Base-by-base conservation (phyloP, 2,113 vertebrate genomes). In the Helogale parvula region DNA sequence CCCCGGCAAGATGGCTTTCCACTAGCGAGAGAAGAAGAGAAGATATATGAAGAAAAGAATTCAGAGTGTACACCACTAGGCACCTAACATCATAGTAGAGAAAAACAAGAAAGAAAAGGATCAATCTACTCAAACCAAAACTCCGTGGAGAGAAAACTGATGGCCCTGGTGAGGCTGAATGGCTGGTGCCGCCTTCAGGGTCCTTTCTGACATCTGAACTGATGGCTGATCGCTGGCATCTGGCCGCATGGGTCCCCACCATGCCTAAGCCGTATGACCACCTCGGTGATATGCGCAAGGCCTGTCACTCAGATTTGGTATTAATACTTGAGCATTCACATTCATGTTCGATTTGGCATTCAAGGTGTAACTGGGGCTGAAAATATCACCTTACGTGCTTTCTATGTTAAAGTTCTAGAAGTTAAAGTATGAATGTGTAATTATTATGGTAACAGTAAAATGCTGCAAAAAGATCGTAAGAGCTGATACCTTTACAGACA, bases 401-500 rank as follows among this genome's bases (percentile, higher is more conserved):
- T n/a, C 66, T 17, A 66, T 8, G 16, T 9, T 47, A 38, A 60
- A 76, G 60, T 15, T 91, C 63, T 79, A 0, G 10, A 86, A 41
- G 50, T 38, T 71, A 41, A 85, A 94, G 23, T 63, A 71, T 13
- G 84, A 33, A 71, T 19, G 25, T 41, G 38, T 33, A 57, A 47
- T 68, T 82, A 69, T 27, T 88, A 50, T 14, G 19, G 68, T 5
- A 38, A 92, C 7, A 25, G 19, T 35, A 29, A 90, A 88, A 47
- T 33, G 69, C 35, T 86, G 17, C n/a, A 86, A 76, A 35, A 84
- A 95, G 41, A 57, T 3, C 12, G 1, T 41, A 89, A 45, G 23
- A 38, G 66, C 52, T 84, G 33, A 57, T 45, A n/a, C 76, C 31
- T 93, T 95, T 60, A 89, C 31, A 93, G 35, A 82, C 23, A 80